phyloP scores from a whole-genome alignment of 2,113 vertebrate genomes.

The Aptenodytes forsteri region DNA sequence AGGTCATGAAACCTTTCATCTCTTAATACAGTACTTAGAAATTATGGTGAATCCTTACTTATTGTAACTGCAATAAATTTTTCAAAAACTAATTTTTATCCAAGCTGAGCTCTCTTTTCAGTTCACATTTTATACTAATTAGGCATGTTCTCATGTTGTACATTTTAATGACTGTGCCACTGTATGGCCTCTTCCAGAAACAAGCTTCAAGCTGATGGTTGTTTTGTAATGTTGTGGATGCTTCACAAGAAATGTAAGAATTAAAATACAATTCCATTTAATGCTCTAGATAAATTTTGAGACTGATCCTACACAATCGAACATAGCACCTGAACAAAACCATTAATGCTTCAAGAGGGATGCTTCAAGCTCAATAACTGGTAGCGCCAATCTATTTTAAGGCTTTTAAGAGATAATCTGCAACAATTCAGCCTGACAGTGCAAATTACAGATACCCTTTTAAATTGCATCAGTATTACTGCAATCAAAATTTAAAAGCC shows the following conservation, averaged over 20 bases:
- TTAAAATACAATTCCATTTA: background rate
- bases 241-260: background rate
- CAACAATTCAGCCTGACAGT: background rate
- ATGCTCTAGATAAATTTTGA: background rate
- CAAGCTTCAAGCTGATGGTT: background rate
- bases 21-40: background rate
- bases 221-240: background rate
- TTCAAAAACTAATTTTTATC: background rate
- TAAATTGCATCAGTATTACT: background rate
- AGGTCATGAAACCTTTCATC: constrained; percentile 16
- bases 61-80: background rate
- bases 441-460: background rate
- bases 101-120: background rate
- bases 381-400: background rate
- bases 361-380: background rate
- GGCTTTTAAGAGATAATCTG: background rate
- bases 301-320: background rate
- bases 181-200: background rate
- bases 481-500: background rate
- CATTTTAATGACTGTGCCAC: background rate
- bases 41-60: background rate
- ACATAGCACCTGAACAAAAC: background rate
- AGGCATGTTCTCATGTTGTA: background rate
- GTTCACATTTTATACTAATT: background rate
- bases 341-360: background rate